phyloP scores from a whole-genome alignment of 2,113 vertebrate species.

The Zingel zingel region DNA sequence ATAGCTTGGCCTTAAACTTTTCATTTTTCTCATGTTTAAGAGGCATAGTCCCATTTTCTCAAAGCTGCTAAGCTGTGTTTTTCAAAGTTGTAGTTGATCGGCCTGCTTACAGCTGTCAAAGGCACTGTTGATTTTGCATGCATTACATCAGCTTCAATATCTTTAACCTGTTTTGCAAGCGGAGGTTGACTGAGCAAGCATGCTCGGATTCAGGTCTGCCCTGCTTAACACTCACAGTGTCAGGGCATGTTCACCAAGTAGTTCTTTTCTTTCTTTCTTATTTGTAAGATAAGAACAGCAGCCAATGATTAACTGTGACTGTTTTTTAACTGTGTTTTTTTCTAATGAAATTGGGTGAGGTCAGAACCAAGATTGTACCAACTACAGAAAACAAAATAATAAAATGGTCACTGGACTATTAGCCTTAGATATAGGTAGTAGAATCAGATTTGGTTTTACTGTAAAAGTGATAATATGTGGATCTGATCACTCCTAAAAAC shows the following conservation, averaged over 20 bases:
- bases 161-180: slow-evolving; percentile 32
- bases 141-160: slow-evolving; percentile 43
- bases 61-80: slow-evolving; percentile 51
- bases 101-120: slow-evolving; percentile 45
- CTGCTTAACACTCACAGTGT: slow-evolving; percentile 3
- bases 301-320: background rate
- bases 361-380: background rate
- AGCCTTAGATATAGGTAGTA: background rate
- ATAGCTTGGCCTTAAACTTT: slow-evolving; percentile 35
- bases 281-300: slow-evolving; percentile 3
- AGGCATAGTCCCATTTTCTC: slow-evolving; percentile 48
- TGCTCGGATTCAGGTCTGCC: background rate
- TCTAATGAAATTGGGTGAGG: background rate
- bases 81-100: slow-evolving; percentile 48
- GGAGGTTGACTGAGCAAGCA: slow-evolving; percentile 31
- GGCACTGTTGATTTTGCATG: slow-evolving; percentile 34
- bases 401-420: background rate
- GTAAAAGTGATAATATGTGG: background rate
- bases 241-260: background rate
- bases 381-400: background rate
- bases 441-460: background rate
- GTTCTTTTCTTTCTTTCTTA: slow-evolving; percentile 25
- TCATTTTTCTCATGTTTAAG: slow-evolving; percentile 62
- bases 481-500: background rate
- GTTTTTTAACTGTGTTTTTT: background rate